phyloP scores from a whole-genome alignment of 2,797 vertebrate species.

The Psittacula derbiana region DNA sequence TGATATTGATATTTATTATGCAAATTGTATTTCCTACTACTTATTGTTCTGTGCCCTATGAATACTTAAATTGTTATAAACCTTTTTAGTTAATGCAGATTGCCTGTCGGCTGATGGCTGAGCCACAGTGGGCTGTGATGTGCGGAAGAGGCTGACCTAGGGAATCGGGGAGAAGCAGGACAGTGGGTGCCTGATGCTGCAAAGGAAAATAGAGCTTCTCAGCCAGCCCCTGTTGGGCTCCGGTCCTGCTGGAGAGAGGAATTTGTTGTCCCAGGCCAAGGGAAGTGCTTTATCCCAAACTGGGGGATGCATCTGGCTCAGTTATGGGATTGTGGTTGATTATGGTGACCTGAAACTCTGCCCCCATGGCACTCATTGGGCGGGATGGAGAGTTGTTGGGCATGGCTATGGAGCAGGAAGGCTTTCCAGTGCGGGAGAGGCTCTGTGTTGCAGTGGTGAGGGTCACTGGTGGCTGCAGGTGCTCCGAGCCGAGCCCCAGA shows the following conservation, averaged over 20 bases:
- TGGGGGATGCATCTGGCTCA: background rate
- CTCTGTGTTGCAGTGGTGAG: background rate
- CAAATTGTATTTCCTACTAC: slow-evolving; percentile 78
- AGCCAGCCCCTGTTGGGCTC: background rate
- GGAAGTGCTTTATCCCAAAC: background rate
- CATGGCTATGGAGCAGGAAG: background rate
- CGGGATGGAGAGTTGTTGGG: background rate
- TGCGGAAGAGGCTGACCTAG: background rate
- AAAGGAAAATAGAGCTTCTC: background rate
- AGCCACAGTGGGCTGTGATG: slow-evolving; percentile 38
- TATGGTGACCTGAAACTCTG: background rate
- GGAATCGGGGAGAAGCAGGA: background rate
- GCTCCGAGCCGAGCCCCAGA: background rate
- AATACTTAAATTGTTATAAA: slow-evolving; percentile 75
- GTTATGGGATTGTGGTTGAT: background rate
- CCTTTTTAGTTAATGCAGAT: slow-evolving; percentile 71
- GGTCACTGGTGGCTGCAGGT: background rate
- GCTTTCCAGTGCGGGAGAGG: background rate
- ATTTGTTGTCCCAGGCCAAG: rapidly evolving
- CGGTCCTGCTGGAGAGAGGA: background rate
- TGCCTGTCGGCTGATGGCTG: slow-evolving; percentile 60
- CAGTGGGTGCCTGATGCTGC: background rate
- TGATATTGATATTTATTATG: slow-evolving; percentile 82
- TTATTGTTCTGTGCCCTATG: slow-evolving; percentile 73
- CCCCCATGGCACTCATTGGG: background rate